Evolutionary conservation across 2,113 vertebrate species (phyloP).

Genomic region (Alligator sinensis): DNA sequence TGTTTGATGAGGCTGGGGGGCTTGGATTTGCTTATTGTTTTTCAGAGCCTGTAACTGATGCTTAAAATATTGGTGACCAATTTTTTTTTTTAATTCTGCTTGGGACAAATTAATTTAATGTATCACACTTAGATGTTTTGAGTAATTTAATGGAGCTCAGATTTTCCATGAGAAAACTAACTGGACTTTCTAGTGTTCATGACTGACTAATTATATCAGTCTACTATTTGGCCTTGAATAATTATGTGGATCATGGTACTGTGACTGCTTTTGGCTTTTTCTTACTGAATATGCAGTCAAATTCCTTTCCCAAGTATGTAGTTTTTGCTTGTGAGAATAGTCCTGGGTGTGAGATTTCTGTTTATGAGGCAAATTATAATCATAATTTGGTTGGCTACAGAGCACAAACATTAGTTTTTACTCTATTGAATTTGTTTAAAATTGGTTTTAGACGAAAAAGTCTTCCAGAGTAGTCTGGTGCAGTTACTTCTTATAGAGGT

Average conservation of each 20-base stretch:
- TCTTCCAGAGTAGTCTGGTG: not conserved
- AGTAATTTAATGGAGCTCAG: constrained; percentile 14
- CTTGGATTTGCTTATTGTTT: constrained; percentile 33
- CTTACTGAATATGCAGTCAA: constrained; percentile 11
- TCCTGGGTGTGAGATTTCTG: not conserved
- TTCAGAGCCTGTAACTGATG: constrained; percentile 6
- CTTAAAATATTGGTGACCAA: constrained; percentile 1
- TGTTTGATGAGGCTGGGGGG: constrained; percentile 41
- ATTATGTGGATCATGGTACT: not conserved
- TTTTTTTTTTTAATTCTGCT: not conserved
- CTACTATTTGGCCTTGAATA: not conserved
- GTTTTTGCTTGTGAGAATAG: not conserved
- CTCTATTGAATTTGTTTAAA: not conserved
- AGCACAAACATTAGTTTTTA: not conserved
- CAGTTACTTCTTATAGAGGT: not conserved
- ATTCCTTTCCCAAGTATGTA: not conserved
- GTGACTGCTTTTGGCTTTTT: not conserved
- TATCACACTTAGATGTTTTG: constrained; percentile 16
- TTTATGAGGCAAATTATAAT: not conserved
- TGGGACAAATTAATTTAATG: constrained; percentile 37
- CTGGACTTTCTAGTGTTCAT: not conserved
- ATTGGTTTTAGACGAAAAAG: not conserved
- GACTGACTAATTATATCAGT: not conserved
- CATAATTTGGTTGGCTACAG: not conserved
- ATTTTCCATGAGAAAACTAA: constrained; percentile 26